Evolutionary conservation across 2,113 vertebrate genomes (phyloP).

Genomic region (Glaucidium brasilianum): DNA sequence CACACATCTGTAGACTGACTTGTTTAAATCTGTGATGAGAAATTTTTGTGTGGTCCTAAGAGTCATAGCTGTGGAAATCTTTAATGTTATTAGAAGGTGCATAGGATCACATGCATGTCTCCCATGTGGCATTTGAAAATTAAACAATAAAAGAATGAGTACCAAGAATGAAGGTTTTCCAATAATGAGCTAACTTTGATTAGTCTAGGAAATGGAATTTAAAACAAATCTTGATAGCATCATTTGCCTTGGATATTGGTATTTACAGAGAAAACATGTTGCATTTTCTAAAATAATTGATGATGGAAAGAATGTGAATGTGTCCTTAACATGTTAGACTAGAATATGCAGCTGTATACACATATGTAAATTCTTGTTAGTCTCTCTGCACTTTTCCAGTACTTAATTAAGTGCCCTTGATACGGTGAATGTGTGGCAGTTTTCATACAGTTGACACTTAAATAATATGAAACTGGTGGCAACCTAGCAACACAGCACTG

Average conservation of each 20-base stretch:
- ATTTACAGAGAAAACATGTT: not conserved
- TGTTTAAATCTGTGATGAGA: not conserved
- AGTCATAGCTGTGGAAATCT: not conserved
- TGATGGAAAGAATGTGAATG: not conserved
- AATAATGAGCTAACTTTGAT: not conserved
- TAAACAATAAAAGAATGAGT: not conserved
- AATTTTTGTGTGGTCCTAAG: not conserved
- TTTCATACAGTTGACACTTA: not conserved
- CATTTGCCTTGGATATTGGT: not conserved
- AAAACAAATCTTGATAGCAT: not conserved
- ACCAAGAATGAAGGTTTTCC: not conserved
- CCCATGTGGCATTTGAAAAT: not conserved
- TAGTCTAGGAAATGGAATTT: not conserved
- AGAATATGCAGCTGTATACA: not conserved
- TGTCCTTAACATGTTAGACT: not conserved
- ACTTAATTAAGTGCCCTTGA: not conserved
- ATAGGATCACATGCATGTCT: not conserved
- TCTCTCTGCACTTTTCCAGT: not conserved
- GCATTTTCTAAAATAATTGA: not conserved
- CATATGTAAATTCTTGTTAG: not conserved
- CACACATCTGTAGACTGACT: not conserved
- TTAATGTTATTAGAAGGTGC: not conserved
- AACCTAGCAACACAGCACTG: not conserved
- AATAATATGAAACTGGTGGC: not conserved
- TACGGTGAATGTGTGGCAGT: not conserved